Percentiles rank a stretch among this genome's conserved stretches.
Evolutionary conservation across 2,888 invertebrate genomes (phyloP).

Genomic region (Drosophila aldrichi): DNA sequence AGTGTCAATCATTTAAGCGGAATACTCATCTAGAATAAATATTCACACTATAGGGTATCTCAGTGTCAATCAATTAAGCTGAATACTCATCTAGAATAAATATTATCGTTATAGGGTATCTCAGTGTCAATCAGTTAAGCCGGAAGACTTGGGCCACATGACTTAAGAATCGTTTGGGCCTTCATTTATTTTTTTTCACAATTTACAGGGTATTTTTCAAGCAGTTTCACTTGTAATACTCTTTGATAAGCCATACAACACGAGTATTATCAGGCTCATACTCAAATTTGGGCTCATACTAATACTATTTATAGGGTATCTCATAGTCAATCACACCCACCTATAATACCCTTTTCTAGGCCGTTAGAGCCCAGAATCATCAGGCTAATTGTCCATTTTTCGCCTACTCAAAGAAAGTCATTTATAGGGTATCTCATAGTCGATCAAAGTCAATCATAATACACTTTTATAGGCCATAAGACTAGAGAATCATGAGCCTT

Average conservation of each 20-base stretch:
- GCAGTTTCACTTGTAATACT: accelerated
- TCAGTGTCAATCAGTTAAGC: too few relatives aligned
- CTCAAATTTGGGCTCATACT: too few relatives aligned
- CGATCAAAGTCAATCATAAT: too few relatives aligned
- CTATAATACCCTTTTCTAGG: neutral
- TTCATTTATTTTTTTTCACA: too few relatives aligned
- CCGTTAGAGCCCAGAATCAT: neutral
- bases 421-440: neutral
- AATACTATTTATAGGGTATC: slow-evolving; percentile 1
- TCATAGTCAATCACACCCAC: neutral
- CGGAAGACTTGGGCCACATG: too few relatives aligned
- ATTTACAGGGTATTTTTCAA: neutral
- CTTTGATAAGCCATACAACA: neutral
- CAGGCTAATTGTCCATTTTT: neutral
- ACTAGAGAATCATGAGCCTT: neutral
- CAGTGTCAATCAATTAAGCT: too few relatives aligned
- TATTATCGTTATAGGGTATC: too few relatives aligned
- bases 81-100: too few relatives aligned
- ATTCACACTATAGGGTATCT: too few relatives aligned
- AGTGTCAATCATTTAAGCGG: too few relatives aligned
- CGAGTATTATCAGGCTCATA: neutral
- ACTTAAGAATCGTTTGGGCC: too few relatives aligned
- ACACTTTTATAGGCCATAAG: neutral
- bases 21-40: too few relatives aligned
- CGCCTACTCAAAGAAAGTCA: accelerated